Percentiles rank a stretch among this genome's conserved stretches.
Conservation (phyloP, 2,888 invertebrate genomes). For the Parnassius apollo region DNA sequence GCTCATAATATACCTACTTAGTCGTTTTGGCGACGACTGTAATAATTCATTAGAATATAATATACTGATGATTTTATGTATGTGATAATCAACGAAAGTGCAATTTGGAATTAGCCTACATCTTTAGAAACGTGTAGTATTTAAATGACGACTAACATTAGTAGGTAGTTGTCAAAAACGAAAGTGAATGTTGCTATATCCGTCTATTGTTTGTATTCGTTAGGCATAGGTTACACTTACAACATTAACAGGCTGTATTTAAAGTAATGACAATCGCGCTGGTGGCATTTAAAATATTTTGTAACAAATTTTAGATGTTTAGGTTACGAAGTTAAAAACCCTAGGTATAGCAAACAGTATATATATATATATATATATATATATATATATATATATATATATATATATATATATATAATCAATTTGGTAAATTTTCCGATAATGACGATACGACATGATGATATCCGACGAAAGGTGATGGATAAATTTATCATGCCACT, state of each 20-base stretch:
- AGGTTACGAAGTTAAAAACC: conserved; percentile 47
- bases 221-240: conserved; percentile 48
- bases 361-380: too few species aligned
- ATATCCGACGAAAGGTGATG: too few species aligned
- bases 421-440: too few species aligned
- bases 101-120: conserved; percentile 1
- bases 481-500: too few species aligned
- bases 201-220: conserved; percentile 40
- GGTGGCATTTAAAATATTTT: conserved; percentile 63
- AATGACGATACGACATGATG: too few species aligned
- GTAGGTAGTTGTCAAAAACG: conserved; percentile 36
- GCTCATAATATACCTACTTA: conserved; percentile 53
- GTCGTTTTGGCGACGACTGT: conserved; percentile 45
- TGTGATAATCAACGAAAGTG: conserved; percentile 4
- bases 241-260: conserved; percentile 46
- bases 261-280: conserved; percentile 42
- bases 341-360: too few species aligned
- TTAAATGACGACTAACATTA: conserved; percentile 1
- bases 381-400: too few species aligned
- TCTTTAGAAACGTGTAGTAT: conserved; percentile 9
- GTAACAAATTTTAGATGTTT: conserved; percentile 50
- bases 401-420: too few species aligned
- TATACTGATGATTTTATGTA: conserved; percentile 15
- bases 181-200: conserved; percentile 45
- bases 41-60: conserved; percentile 34